Percentiles rank a stretch among this genome's conserved stretches.
These are phyloP conservation scores for Mallotus villosus DNA, from an alignment of 2,797 vertebrate species.

Conservation along the genomic window DNA sequence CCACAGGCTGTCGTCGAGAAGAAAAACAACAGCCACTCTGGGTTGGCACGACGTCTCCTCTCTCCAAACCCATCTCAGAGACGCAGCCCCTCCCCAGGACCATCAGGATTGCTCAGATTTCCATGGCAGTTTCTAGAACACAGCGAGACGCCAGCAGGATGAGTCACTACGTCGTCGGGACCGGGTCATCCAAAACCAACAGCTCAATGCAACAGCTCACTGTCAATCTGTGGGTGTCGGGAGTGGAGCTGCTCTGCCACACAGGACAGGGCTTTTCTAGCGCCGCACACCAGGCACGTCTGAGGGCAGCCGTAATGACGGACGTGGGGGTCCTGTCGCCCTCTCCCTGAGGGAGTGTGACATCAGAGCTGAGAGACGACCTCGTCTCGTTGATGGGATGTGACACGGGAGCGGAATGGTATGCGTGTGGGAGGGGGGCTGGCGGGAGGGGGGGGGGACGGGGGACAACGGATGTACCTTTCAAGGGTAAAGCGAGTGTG, in stretches of 20 bases:
- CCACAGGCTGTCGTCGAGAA: constrained; percentile 14
- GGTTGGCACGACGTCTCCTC: background rate
- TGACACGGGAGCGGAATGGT: constrained; percentile 18
- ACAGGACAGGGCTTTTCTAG: background rate
- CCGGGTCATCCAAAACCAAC: background rate
- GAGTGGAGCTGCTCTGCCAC: background rate
- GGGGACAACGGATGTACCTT: background rate
- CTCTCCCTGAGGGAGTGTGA: constrained; percentile 31
- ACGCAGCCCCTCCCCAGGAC: background rate
- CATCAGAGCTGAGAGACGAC: constrained; percentile 31
- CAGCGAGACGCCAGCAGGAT: background rate
- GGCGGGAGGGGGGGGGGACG: background rate
- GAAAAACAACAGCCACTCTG: constrained; percentile 4
- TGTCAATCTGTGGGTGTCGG: constrained; percentile 19
- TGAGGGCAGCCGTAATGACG: constrained; percentile 50
- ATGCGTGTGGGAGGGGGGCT: background rate
- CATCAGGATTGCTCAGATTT: background rate
- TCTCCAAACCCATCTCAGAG: background rate
- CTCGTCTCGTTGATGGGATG: constrained; percentile 29
- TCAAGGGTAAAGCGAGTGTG: constrained; percentile 11
- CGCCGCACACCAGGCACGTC: constrained; percentile 35
- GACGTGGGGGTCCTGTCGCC: constrained; percentile 34
- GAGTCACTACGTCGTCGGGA: background rate
- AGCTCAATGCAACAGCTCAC: constrained; percentile 1
- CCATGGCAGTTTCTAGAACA: background rate